Percentiles rank a stretch among this genome's conserved stretches.
These are phyloP conservation scores for Drosophila paranaensis DNA, from an alignment of 2,888 invertebrate genomes.

Conservation along the genomic window DNA sequence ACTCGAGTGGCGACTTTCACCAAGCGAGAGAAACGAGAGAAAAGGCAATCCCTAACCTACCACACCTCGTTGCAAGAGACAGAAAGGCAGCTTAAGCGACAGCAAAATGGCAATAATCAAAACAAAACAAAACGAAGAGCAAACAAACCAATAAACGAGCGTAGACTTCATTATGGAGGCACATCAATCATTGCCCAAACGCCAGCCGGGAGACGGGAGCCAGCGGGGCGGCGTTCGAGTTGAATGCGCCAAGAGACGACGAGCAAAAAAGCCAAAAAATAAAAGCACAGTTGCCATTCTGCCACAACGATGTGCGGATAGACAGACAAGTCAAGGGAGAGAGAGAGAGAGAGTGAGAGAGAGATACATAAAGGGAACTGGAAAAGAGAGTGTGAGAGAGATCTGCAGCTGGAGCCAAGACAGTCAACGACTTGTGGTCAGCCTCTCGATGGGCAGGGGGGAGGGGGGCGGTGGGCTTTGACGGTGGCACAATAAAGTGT, in stretches of 20 bases:
- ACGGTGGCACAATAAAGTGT: constrained; percentile 79
- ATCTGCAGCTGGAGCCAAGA: constrained; percentile 37
- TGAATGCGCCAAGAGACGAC: constrained; percentile 57
- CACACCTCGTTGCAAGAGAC: constrained; percentile 57
- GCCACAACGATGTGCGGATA: constrained; percentile 18
- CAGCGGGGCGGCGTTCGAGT: constrained; percentile 31
- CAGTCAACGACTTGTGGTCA: constrained; percentile 64
- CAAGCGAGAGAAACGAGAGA: constrained; percentile 9
- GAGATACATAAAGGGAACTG: constrained; percentile 16
- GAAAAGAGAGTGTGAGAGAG: constrained; percentile 7
- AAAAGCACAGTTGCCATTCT: constrained; percentile 51
- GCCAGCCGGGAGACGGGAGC: background rate
- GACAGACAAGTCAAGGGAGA: constrained; percentile 6
- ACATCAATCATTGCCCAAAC: constrained; percentile 76
- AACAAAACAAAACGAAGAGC: constrained; percentile 73
- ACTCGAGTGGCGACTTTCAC: constrained; percentile 52
- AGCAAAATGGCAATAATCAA: constrained; percentile 74
- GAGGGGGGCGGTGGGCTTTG: constrained; percentile 22
- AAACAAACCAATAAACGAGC: constrained; percentile 67
- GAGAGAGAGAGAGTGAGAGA: background rate
- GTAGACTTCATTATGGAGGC: constrained; percentile 70
- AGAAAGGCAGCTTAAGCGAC: constrained; percentile 59
- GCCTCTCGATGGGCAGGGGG: constrained; percentile 3
- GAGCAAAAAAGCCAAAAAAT: constrained; percentile 26
- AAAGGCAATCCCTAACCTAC: constrained; percentile 67